phyloP scores from a whole-genome alignment of 2,797 vertebrate species.

The Pantherophis vulpinus region DNA sequence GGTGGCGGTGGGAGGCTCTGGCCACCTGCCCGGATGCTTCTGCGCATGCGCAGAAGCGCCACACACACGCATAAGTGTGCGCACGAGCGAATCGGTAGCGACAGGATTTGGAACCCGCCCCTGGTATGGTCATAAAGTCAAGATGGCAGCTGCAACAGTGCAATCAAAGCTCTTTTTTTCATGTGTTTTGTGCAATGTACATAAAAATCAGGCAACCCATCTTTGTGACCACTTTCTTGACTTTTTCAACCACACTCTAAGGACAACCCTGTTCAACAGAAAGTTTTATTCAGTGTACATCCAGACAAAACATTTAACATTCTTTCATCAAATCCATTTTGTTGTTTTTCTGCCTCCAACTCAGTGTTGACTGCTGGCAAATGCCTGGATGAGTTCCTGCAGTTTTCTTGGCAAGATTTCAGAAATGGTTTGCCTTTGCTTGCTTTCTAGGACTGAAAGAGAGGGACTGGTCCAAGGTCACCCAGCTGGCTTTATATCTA shows the following conservation, averaged over 20 bases:
- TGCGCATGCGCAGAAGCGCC: too few species aligned
- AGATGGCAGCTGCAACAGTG: not conserved
- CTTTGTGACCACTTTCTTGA: not conserved
- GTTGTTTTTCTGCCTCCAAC: not conserved
- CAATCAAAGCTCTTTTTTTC: not conserved
- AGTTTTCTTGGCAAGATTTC: not conserved
- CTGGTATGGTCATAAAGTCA: not conserved
- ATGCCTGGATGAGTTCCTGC: not conserved
- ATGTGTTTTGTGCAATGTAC: not conserved
- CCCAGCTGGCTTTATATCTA: not conserved
- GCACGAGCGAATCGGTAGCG: too few species aligned
- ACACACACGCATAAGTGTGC: too few species aligned
- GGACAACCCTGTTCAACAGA: not conserved
- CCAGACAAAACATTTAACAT: not conserved
- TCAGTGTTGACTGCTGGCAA: not conserved
- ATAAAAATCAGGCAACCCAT: not conserved
- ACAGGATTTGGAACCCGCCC: too few species aligned
- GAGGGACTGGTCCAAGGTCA: not conserved
- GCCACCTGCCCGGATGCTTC: too few species aligned
- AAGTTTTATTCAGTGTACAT: not conserved
- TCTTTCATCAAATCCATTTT: not conserved
- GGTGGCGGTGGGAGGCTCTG: too few species aligned
- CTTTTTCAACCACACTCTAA: not conserved
- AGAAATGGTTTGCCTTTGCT: not conserved
- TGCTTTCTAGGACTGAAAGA: not conserved